Evolutionary conservation across 2,888 invertebrate species (phyloP).

Genomic region (Sympetrum striolatum): DNA sequence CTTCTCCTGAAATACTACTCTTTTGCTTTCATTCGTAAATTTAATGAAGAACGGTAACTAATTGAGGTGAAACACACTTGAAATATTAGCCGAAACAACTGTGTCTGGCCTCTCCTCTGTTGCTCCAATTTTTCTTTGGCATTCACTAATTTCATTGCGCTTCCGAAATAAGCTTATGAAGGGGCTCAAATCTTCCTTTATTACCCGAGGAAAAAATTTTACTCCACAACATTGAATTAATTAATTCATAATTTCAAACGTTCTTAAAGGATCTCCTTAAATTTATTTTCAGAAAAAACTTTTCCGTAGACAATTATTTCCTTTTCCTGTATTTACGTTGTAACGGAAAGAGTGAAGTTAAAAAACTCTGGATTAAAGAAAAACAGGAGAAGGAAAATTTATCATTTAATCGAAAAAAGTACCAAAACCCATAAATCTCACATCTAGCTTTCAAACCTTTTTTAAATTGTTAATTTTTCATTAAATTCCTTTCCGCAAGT

Average conservation of each 20-base stretch:
- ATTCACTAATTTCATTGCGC: neutral
- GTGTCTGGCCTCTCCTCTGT: neutral
- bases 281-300: neutral
- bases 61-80: neutral
- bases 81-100: neutral
- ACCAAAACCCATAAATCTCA: too few species aligned
- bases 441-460: too few species aligned
- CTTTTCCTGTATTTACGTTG: neutral
- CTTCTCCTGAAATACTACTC: too few species aligned
- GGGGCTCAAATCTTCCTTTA: neutral
- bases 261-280: neutral
- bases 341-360: neutral
- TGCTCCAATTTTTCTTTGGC: neutral
- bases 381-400: too few species aligned
- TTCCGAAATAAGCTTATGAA: neutral
- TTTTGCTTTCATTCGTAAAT: too few species aligned
- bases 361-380: too few species aligned
- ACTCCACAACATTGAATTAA: neutral
- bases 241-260: neutral
- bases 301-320: neutral
- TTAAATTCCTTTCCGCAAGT: too few species aligned
- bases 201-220: neutral
- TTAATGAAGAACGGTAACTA: neutral
- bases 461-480: too few species aligned
- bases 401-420: too few species aligned